These are phyloP conservation scores for Spizaetus ornatus DNA, from an alignment of 2,113 vertebrate genomes.

Conservation along the genomic window DNA sequence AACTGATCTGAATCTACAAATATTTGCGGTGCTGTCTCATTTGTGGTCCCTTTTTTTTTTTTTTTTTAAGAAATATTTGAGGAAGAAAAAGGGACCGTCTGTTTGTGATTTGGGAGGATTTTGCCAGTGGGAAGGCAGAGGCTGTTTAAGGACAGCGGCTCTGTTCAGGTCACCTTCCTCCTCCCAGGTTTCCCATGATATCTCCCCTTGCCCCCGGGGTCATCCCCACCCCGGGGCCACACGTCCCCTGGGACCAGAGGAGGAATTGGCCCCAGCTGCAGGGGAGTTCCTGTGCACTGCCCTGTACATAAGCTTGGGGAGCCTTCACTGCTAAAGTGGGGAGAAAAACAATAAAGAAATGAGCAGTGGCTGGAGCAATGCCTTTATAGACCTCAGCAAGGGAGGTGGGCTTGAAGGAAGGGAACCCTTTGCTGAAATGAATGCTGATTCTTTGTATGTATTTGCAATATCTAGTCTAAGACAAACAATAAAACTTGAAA, in stretches of 20 bases:
- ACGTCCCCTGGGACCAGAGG: neutral
- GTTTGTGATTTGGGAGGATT: neutral
- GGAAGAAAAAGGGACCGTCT: neutral
- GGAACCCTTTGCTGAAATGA: neutral
- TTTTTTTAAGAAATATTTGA: neutral
- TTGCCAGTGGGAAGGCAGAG: neutral
- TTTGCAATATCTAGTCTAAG: neutral
- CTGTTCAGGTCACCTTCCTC: neutral
- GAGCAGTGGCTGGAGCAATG: neutral
- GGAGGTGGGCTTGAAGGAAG: neutral
- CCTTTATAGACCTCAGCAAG: neutral
- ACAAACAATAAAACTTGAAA: neutral
- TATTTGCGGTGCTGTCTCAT: neutral
- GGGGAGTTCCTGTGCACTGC: neutral
- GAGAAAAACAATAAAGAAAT: fast-evolving
- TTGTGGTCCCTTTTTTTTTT: neutral
- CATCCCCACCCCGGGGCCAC: fast-evolving
- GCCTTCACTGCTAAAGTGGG: fast-evolving
- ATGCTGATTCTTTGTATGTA: fast-evolving
- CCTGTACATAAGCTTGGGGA: neutral
- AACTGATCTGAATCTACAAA: neutral
- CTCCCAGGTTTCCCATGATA: neutral
- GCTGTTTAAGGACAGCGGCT: neutral
- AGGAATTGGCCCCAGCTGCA: neutral
- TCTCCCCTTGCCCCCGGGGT: fast-evolving